Percentiles rank a stretch among this genome's conserved stretches.
phyloP scores from a whole-genome alignment of 92 coral and sea anemone species.

The Zoanthus solanderi region DNA sequence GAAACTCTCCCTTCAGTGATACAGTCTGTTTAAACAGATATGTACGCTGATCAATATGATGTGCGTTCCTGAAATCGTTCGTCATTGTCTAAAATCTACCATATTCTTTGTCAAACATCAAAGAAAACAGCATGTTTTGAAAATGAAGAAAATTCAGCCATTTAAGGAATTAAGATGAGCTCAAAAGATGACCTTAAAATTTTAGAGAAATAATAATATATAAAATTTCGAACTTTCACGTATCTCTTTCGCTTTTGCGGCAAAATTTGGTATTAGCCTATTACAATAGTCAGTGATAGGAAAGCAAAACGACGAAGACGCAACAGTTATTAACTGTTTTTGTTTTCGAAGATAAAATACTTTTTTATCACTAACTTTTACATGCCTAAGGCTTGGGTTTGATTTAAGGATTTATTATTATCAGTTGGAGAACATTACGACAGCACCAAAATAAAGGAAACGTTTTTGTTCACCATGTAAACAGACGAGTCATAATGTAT shows the following conservation, averaged over 20 bases:
- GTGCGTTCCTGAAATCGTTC: too few species aligned
- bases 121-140: too few species aligned
- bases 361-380: background rate
- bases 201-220: background rate
- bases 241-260: background rate
- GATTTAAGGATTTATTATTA: background rate
- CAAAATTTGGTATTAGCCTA: background rate
- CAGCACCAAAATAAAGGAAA: background rate
- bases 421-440: background rate
- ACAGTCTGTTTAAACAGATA: too few species aligned
- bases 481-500: background rate
- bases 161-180: too few species aligned
- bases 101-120: too few species aligned
- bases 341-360: background rate
- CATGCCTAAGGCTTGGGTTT: background rate
- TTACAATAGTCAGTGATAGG: background rate
- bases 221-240: background rate
- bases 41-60: too few species aligned
- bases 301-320: background rate
- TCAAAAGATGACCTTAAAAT: background rate
- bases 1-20: too few species aligned
- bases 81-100: too few species aligned
- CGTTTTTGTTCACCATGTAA: constrained; percentile 19
- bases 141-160: too few species aligned
- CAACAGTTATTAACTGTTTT: background rate